phyloP scores from a whole-genome alignment of 2,113 vertebrate genomes.

The Cacatua alba region DNA sequence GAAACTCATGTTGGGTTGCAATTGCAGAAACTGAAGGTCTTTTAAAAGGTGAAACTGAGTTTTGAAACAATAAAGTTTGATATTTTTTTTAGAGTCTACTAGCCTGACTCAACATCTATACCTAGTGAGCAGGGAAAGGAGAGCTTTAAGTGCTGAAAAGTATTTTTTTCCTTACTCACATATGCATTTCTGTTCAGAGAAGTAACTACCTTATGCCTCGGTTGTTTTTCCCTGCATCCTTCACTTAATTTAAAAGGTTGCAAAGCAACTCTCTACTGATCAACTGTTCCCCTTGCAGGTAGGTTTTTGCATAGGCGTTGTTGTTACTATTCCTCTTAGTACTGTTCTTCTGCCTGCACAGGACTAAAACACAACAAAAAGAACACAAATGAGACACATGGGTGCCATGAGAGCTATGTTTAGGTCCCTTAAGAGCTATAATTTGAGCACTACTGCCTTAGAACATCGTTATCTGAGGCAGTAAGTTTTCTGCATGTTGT shows the following conservation, averaged over 20 bases:
- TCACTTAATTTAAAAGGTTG: neutral
- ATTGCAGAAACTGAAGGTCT: neutral
- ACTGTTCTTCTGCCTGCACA: neutral
- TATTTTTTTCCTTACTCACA: neutral
- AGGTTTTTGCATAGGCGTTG: neutral
- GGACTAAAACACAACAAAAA: neutral
- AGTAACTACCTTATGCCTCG: neutral
- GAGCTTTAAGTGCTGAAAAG: neutral
- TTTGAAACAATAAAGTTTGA: neutral
- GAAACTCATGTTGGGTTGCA: neutral
- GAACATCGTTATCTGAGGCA: neutral
- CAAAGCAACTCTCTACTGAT: neutral
- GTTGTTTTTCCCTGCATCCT: neutral
- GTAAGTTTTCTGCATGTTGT: conserved; percentile 3
- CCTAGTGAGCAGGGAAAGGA: neutral
- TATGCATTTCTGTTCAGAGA: neutral
- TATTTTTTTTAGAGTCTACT: neutral
- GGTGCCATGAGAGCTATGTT: neutral
- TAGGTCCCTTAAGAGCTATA: neutral
- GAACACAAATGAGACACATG: conserved; percentile 1
- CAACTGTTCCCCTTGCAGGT: neutral
- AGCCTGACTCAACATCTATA: neutral
- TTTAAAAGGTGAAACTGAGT: neutral
- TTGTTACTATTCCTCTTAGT: neutral
- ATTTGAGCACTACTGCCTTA: neutral